phyloP scores from a whole-genome alignment of 2,888 invertebrate species.

The Himalopsyche kuldschensis region DNA sequence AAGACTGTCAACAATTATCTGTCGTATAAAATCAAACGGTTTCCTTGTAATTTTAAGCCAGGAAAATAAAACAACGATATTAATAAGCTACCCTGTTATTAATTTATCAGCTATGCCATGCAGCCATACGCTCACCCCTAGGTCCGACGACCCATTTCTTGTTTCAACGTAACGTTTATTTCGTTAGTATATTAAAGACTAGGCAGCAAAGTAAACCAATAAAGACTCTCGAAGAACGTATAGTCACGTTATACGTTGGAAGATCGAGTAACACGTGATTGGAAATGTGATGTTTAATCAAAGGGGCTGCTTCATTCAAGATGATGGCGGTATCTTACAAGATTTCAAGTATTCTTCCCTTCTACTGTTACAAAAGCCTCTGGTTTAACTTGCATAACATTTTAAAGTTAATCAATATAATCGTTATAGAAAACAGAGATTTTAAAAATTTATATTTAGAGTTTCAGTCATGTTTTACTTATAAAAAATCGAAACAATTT shows the following conservation, averaged over 20 bases:
- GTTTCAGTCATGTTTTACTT: no score
- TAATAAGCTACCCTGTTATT: no score
- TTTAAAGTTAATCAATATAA: neutral
- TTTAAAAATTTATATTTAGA: no score
- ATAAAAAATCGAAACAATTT: no score
- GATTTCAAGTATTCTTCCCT: neutral
- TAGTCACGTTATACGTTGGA: neutral
- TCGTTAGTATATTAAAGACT: neutral
- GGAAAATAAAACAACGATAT: neutral
- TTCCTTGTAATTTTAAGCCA: neutral
- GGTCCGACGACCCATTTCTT: neutral
- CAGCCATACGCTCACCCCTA: neutral
- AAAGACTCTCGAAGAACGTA: neutral
- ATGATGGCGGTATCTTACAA: conserved; percentile 7
- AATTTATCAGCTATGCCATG: neutral
- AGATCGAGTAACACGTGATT: conserved; percentile 20
- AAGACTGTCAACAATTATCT: no score
- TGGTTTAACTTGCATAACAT: neutral
- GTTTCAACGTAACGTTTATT: neutral
- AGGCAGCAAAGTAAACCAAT: neutral
- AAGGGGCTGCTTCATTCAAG: conserved; percentile 5
- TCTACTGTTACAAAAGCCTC: neutral
- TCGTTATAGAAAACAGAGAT: no score
- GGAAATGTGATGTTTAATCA: conserved; percentile 31
- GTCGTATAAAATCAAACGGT: no score